phyloP scores from a whole-genome alignment of 2,888 invertebrate species.

The Lycia hirtaria region DNA sequence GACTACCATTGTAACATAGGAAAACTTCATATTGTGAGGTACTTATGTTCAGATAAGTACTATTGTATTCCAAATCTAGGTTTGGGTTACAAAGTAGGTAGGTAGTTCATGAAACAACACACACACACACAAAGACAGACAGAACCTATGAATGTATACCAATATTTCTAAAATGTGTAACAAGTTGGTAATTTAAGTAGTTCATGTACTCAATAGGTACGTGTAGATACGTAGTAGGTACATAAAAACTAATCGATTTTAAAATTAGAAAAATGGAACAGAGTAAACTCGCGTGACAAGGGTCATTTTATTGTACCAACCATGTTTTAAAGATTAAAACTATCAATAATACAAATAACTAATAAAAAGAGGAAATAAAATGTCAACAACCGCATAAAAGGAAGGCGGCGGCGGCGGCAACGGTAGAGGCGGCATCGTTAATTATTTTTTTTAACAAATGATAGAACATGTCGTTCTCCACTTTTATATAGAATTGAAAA shows the following conservation, averaged over 20 bases:
- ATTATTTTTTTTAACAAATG: slow-evolving; percentile 41
- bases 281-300: background rate
- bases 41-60: too few species aligned
- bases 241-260: slow-evolving; percentile 4
- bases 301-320: background rate
- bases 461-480: background rate
- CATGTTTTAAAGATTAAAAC: background rate
- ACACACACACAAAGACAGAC: too few species aligned
- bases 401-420: slow-evolving; percentile 36
- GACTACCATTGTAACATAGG: too few species aligned
- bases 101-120: background rate
- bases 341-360: slow-evolving; percentile 46
- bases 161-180: too few species aligned
- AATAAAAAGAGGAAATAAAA: slow-evolving; percentile 38
- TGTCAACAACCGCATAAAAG: slow-evolving; percentile 61
- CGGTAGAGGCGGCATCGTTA: slow-evolving; percentile 47
- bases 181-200: too few species aligned
- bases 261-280: background rate
- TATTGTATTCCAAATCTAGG: background rate
- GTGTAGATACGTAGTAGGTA: background rate
- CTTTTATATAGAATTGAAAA: background rate
- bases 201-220: background rate
- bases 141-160: too few species aligned
- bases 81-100: background rate
- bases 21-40: too few species aligned